phyloP scores from a whole-genome alignment of 2,113 vertebrate genomes.

The Forbesichthys agassizii region DNA sequence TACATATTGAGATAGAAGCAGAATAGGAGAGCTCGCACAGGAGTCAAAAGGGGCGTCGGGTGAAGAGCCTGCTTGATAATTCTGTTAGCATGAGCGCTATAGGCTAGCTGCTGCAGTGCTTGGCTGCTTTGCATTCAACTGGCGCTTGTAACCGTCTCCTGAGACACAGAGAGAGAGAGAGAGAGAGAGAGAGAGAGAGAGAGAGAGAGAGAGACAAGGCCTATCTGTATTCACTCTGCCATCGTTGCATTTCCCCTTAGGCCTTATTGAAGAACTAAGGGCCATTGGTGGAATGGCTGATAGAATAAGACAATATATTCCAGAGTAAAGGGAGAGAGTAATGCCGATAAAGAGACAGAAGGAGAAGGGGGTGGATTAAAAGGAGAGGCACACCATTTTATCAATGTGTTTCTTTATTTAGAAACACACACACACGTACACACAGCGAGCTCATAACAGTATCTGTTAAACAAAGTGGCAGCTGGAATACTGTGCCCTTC shows the following conservation, averaged over 20 bases:
- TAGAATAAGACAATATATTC: constrained; percentile 54
- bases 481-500: constrained; percentile 43
- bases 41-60: constrained; percentile 35
- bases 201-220: constrained; percentile 57
- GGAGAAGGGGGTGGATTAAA: neutral
- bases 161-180: constrained; percentile 47
- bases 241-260: constrained; percentile 39
- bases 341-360: neutral
- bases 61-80: constrained; percentile 51
- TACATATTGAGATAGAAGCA: constrained; percentile 6
- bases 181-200: neutral
- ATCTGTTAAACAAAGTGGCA: constrained; percentile 23
- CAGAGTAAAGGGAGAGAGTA: constrained; percentile 27
- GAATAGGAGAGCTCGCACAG: constrained; percentile 16
- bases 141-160: constrained; percentile 37
- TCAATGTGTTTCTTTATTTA: neutral
- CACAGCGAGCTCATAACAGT: constrained; percentile 3
- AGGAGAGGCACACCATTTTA: neutral
- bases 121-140: constrained; percentile 38
- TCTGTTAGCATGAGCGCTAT: constrained; percentile 50
- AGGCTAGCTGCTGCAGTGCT: constrained; percentile 9
- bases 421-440: neutral
- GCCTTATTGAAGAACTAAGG: constrained; percentile 60
- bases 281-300: constrained; percentile 51
- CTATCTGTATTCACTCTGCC: constrained; percentile 56